phyloP scores from a whole-genome alignment of 2,113 vertebrate genomes.

The mouse (Mus musculus) region DNA sequence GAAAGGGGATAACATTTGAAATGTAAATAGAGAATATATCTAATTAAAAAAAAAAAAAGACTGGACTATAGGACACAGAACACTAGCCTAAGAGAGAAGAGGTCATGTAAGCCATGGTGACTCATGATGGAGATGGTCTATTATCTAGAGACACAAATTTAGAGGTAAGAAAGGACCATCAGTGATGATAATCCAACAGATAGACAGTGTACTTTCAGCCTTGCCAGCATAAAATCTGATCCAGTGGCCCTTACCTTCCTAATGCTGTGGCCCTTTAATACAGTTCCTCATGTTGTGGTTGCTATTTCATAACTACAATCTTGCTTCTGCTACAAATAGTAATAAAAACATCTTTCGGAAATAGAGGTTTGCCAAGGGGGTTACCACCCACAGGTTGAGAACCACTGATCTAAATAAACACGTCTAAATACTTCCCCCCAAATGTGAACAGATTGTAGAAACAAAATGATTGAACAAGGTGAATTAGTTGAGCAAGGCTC shows the following conservation, averaged over 20 bases:
- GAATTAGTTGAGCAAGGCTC: background rate
- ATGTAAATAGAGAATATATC: no score
- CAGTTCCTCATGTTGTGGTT: no score
- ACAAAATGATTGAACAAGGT: background rate
- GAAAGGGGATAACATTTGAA: no score
- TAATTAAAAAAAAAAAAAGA: background rate
- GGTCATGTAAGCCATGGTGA: background rate
- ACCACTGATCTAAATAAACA: background rate
- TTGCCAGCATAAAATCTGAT: background rate
- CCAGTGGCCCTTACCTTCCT: no score
- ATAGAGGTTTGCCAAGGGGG: background rate
- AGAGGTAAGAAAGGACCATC: background rate
- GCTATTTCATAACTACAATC: no score
- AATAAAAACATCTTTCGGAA: background rate
- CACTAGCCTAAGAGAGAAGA: background rate
- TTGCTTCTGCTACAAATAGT: no score
- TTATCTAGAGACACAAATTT: background rate
- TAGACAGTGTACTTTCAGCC: background rate
- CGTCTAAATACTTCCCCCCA: background rate
- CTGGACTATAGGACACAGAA: background rate
- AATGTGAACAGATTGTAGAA: background rate
- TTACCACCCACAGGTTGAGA: background rate
- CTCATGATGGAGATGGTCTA: background rate
- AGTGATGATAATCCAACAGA: no score
- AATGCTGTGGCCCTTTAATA: no score